Evolutionary conservation across 2,888 invertebrate species (phyloP).

Genomic region (Cosmopolites sordidus): DNA sequence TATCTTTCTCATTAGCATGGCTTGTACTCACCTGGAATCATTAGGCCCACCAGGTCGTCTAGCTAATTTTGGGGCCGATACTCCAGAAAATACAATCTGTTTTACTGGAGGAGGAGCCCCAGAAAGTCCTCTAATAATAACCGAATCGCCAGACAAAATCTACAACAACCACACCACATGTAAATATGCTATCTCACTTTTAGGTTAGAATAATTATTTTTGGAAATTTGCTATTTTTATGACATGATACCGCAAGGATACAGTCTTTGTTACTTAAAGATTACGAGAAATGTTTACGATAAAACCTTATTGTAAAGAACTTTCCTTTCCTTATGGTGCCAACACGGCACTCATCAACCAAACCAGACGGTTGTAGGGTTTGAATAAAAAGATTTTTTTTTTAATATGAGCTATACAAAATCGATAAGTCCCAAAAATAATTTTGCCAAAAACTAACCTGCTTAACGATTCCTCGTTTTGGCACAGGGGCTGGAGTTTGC

Average conservation of each 20-base stretch:
- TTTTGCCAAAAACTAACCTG: conserved; percentile 49
- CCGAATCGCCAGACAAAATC: conserved; percentile 95
- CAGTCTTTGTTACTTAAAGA: not conserved
- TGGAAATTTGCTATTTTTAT: conserved; percentile 1
- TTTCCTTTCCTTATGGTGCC: conserved; percentile 24
- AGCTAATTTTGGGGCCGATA: conserved; percentile 88
- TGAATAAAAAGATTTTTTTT: not conserved
- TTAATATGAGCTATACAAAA: not conserved
- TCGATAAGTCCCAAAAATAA: no score
- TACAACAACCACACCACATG: conserved; percentile 47
- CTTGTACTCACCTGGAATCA: conserved; percentile 23
- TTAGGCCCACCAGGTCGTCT: conserved; percentile 54
- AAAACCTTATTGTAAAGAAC: not conserved
- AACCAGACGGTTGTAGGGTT: not conserved
- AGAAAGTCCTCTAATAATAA: conserved; percentile 82
- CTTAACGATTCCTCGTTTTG: conserved; percentile 58
- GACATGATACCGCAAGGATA: not conserved
- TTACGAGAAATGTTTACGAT: not conserved
- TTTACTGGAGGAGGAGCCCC: conserved; percentile 92
- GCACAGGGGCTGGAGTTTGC: conserved; percentile 38
- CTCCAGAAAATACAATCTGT: conserved; percentile 83
- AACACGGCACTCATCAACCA: conserved; percentile 18
- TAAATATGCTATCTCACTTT: conserved; percentile 38
- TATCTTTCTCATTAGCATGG: no score
- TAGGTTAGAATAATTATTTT: conserved; percentile 21